These are phyloP conservation scores for Vulpes vulpes DNA, from an alignment of 2,113 vertebrate species.

Conservation along the genomic window DNA sequence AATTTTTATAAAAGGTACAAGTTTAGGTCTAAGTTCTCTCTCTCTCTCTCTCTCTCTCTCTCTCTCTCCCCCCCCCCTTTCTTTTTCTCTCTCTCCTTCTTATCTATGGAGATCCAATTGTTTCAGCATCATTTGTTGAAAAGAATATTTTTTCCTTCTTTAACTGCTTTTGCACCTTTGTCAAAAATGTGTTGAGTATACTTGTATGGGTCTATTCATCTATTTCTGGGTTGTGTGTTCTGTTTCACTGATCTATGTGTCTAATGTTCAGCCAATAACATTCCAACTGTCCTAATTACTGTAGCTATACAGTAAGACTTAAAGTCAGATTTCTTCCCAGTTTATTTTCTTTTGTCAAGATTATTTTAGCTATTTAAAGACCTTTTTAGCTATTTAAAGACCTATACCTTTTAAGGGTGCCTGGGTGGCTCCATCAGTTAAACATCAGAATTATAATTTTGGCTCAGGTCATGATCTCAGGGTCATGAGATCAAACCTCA, in stretches of 20 bases:
- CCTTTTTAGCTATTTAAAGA: neutral
- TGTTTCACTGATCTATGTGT: neutral
- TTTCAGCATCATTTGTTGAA: neutral
- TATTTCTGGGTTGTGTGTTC: neutral
- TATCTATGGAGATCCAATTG: neutral
- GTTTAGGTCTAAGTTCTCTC: neutral
- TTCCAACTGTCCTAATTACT: neutral
- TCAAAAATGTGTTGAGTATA: neutral
- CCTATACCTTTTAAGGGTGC: neutral
- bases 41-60: neutral
- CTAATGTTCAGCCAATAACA: neutral
- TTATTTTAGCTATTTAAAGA: neutral
- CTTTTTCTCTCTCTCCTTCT: neutral
- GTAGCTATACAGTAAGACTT: neutral
- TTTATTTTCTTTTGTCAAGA: neutral
- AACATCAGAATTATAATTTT: neutral
- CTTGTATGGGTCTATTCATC: neutral
- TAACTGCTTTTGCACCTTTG: neutral
- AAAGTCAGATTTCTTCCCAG: neutral
- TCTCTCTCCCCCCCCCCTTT: neutral
- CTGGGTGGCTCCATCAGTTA: neutral
- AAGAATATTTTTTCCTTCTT: neutral
- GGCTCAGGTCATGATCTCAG: neutral
- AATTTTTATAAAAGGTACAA: neutral
- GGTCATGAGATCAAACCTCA: neutral